Evolutionary conservation across 2,113 vertebrate genomes (phyloP).

Genomic region (Hippocampus barbouri): DNA sequence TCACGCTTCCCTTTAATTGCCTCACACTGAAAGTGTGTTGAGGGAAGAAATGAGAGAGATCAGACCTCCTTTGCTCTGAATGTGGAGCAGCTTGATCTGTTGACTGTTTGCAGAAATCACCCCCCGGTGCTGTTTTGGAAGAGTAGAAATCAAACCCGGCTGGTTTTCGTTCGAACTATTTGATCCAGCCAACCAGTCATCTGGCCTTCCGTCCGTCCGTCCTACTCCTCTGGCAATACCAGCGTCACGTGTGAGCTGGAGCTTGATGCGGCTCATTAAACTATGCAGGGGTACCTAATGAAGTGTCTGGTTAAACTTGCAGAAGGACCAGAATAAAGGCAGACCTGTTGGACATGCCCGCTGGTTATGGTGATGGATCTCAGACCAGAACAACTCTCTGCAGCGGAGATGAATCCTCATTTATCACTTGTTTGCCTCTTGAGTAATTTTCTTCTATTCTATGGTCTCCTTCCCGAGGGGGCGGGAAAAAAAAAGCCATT

Average conservation of each 20-base stretch:
- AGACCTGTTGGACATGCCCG: background rate
- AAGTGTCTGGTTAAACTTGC: no score
- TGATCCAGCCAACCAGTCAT: background rate
- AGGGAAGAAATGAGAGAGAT: background rate
- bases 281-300: no score
- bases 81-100: background rate
- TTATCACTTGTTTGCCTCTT: conserved; percentile 34
- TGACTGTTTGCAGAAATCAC: background rate
- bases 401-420: conserved; percentile 25
- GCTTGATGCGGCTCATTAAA: no score
- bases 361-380: conserved; percentile 32
- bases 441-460: conserved; percentile 46
- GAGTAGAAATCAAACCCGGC: background rate
- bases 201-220: no score
- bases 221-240: no score
- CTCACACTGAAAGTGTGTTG: background rate
- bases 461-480: conserved; percentile 17
- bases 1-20: background rate
- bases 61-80: background rate
- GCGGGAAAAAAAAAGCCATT: conserved; percentile 19
- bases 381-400: conserved; percentile 21
- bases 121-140: background rate
- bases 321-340: no score
- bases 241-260: no score
- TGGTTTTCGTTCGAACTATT: background rate